Evolutionary conservation across 2,888 invertebrate genomes (phyloP).

Genomic region (Hypercompe scribonia): DNA sequence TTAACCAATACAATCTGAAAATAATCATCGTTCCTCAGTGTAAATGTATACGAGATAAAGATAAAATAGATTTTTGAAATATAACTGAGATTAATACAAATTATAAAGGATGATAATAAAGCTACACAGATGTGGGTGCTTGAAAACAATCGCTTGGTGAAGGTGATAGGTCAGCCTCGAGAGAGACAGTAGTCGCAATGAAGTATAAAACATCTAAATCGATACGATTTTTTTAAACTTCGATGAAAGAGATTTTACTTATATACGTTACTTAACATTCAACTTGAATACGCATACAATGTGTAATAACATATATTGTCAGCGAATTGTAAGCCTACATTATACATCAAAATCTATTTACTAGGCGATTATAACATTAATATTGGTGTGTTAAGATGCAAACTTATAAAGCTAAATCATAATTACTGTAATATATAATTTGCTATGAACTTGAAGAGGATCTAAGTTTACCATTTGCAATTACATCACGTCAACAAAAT

Average conservation of each 20-base stretch:
- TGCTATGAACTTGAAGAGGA: slow-evolving; percentile 22
- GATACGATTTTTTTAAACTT: slow-evolving; percentile 40
- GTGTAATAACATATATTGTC: background rate
- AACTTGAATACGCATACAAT: slow-evolving; percentile 16
- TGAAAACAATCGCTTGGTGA: slow-evolving; percentile 51
- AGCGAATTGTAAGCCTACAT: background rate
- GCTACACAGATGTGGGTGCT: slow-evolving; percentile 37
- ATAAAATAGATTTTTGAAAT: slow-evolving; percentile 31
- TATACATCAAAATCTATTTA: background rate
- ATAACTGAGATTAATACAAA: slow-evolving; percentile 36
- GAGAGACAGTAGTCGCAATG: slow-evolving; percentile 55
- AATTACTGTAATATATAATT: slow-evolving; percentile 36
- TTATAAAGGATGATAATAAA: slow-evolving; percentile 39
- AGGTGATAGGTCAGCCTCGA: slow-evolving; percentile 58
- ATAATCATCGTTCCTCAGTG: slow-evolving; percentile 19
- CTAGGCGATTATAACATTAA: background rate
- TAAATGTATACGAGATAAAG: slow-evolving; percentile 12
- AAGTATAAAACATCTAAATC: slow-evolving; percentile 55
- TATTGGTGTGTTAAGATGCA: background rate
- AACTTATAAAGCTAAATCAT: background rate
- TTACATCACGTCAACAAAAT: slow-evolving; percentile 57
- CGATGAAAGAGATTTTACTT: slow-evolving; percentile 46
- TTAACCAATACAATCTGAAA: no score
- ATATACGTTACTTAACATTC: slow-evolving; percentile 16
- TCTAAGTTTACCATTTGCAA: slow-evolving; percentile 54